Evolutionary conservation across 2,888 invertebrate genomes (phyloP).

Genomic region (Clitarchus hookeri): DNA sequence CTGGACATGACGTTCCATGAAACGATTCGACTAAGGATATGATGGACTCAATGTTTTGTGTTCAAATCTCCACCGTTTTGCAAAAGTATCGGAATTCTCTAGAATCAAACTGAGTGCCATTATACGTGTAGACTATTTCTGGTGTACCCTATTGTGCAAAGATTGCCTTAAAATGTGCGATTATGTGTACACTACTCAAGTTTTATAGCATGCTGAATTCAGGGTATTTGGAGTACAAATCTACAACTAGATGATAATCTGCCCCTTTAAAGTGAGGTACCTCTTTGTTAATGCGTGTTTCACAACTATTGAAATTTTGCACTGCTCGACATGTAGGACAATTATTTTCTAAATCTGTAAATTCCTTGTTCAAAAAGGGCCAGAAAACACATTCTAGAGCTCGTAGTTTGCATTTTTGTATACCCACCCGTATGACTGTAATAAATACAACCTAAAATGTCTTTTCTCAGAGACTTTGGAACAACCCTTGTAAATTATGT

Average conservation of each 20-base stretch:
- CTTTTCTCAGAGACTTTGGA: not conserved
- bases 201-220: not conserved
- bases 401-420: not conserved
- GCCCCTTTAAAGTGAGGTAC: not conserved
- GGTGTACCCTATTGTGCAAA: not conserved
- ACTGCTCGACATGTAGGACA: not conserved
- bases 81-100: not conserved
- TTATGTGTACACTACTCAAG: not conserved
- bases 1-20: not conserved
- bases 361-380: not conserved
- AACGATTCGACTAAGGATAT: not conserved
- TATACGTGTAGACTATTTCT: not conserved
- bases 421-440: not conserved
- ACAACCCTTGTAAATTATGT: not conserved
- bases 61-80: not conserved
- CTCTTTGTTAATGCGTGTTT: not conserved
- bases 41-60: not conserved
- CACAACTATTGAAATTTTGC: not conserved
- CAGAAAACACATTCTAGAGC: not conserved
- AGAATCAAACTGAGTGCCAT: not conserved
- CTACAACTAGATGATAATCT: not conserved
- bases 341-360: not conserved
- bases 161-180: not conserved
- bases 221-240: not conserved
- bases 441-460: not conserved